Evolutionary conservation across 2,113 vertebrate genomes (phyloP).

Genomic region (Glaucomys volans): DNA sequence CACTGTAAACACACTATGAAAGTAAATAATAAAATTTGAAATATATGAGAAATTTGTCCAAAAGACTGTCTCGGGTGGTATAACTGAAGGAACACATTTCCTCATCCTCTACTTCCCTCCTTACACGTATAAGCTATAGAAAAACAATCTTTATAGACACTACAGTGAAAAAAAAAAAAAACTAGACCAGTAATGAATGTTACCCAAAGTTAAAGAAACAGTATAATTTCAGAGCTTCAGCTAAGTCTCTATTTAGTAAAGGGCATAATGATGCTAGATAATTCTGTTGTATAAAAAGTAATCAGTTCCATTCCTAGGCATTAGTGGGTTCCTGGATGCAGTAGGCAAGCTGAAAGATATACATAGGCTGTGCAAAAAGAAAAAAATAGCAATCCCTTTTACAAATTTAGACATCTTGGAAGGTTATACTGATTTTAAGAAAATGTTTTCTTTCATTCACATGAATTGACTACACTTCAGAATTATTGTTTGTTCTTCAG

Average conservation of each 20-base stretch:
- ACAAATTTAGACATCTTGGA: neutral
- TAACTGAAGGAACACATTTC: constrained; percentile 42
- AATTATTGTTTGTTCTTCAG: constrained; percentile 42
- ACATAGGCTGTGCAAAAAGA: neutral
- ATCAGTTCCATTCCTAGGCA: neutral
- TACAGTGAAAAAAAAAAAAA: constrained; percentile 22
- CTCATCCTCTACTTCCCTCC: neutral
- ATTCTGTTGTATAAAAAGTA: constrained; percentile 34
- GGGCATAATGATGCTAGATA: neutral
- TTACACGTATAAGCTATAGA: neutral
- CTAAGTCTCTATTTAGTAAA: constrained; percentile 28
- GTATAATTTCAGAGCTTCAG: neutral
- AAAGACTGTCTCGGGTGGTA: neutral
- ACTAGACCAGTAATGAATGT: neutral
- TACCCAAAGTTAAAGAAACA: constrained; percentile 6
- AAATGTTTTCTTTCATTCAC: neutral
- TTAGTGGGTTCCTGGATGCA: neutral
- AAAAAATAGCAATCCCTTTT: neutral
- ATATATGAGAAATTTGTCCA: constrained; percentile 14
- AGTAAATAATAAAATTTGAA: constrained; percentile 4
- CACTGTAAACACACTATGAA: neutral
- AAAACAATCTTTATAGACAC: neutral
- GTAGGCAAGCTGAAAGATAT: neutral
- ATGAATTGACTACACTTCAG: neutral
- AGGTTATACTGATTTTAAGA: constrained; percentile 14